Conservation (phyloP, 1,140 invertebrate species). For the Drosophila rufa region DNA sequence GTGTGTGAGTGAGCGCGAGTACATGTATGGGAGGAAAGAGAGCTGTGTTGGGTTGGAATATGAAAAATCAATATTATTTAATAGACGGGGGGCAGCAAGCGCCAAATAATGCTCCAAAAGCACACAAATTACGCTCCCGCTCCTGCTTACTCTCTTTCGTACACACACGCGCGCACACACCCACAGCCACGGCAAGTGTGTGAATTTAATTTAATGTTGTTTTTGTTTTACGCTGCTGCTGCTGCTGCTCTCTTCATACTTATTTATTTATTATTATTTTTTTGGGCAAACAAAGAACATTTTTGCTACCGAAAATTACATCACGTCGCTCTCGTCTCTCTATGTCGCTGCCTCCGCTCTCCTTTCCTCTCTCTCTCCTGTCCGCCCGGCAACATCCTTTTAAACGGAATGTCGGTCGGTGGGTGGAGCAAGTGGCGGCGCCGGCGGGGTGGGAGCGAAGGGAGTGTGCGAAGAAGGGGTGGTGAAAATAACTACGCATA, state of each 20-base stretch:
- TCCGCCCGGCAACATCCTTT: conserved; percentile 53
- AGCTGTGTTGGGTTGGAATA: conserved; percentile 65
- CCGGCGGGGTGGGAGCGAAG: neutral
- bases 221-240: conserved; percentile 64
- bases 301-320: conserved; percentile 67
- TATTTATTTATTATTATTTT: conserved; percentile 71
- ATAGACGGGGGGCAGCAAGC: conserved; percentile 61
- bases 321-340: conserved; percentile 51
- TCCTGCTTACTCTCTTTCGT: conserved; percentile 33
- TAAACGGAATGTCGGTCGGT: conserved; percentile 52
- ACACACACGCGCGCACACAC: conserved; percentile 11
- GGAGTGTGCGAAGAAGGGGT: conserved; percentile 12
- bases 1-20: conserved; percentile 42
- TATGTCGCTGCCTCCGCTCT: conserved; percentile 8
- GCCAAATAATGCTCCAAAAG: conserved; percentile 66
- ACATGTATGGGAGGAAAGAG: conserved; percentile 46
- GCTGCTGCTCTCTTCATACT: conserved; percentile 68
- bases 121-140: conserved; percentile 41
- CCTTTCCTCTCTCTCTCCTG: conserved; percentile 6
- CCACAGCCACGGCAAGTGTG: conserved; percentile 12
- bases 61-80: conserved; percentile 84
- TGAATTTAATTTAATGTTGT: conserved; percentile 77
- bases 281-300: conserved; percentile 73
- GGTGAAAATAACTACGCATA: conserved; percentile 57
- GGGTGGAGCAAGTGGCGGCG: conserved; percentile 40